A percentile compares a stretch with the other conserved stretches of the same genome.
Evolutionary conservation across 2,797 vertebrate species (phyloP).

Genomic region (Periparus ater): DNA sequence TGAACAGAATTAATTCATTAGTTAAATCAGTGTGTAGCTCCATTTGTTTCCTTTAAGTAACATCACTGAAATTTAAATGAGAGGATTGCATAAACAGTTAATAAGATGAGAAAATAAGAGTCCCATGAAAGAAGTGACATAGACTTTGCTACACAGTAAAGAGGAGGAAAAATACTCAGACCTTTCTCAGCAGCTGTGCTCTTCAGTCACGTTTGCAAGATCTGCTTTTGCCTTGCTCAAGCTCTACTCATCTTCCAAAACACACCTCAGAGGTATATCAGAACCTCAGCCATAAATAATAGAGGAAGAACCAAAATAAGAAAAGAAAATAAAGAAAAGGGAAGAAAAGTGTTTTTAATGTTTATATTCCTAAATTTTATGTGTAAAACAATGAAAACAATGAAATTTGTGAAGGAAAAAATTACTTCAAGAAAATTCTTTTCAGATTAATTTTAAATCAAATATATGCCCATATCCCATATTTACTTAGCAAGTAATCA

Average conservation of each 20-base stretch:
- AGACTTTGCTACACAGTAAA: not conserved
- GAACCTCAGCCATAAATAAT: not conserved
- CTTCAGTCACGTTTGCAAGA: not conserved
- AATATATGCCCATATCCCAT: constrained; percentile 30
- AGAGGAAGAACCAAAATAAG: not conserved
- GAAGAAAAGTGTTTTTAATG: not conserved
- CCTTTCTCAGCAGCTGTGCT: not conserved
- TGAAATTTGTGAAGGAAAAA: not conserved
- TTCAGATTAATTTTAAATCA: constrained; percentile 62
- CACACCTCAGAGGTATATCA: not conserved
- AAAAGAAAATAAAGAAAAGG: not conserved
- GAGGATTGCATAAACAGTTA: constrained; percentile 24
- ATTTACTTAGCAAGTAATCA: constrained; percentile 42
- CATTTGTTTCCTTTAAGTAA: constrained; percentile 59
- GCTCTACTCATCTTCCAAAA: not conserved
- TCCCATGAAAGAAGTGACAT: not conserved
- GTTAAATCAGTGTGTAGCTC: constrained; percentile 59
- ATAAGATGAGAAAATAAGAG: not conserved
- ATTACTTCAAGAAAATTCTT: constrained; percentile 64
- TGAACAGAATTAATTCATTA: constrained; percentile 66
- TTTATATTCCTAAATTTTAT: not conserved
- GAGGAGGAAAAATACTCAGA: not conserved
- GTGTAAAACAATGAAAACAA: not conserved
- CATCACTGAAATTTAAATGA: constrained; percentile 67
- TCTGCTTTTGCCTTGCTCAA: not conserved